Base-by-base conservation (phyloP, 2,888 invertebrate species). In the Dryobota labecula region DNA sequence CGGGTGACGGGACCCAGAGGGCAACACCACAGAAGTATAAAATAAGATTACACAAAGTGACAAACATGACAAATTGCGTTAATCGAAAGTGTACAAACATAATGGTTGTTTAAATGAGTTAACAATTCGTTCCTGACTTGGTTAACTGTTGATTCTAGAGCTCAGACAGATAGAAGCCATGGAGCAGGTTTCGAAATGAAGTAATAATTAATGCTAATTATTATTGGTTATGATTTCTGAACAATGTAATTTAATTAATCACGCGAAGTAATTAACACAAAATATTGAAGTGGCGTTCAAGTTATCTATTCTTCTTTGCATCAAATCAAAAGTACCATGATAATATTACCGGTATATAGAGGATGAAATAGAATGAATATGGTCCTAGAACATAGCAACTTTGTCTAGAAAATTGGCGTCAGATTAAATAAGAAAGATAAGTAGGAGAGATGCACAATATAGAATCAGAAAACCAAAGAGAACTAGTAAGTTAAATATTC, bases 1-100 rank as follows among this genome's bases (percentile, higher is more conserved):
- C 84, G 82, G 84, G 80, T 80, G 85, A 76, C 79, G 43, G 53
- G 71, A 70, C 64, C 56, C 77, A 53, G 41, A 77, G 72, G 85
- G 81, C 80, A 79, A 76, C 81, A 84, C 84, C 75, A 80, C 80
- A 73, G 80, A 83, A 85, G 82, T 82, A 80, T 80, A 79, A 83
- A 82, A 82, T 76, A 80, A 71, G 66, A 71, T 70, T 62, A 66
- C 36, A 65, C 47, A 51, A 75, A 73, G 33, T 53, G 53, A 56
- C 60, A 69, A 68, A 64, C 45, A 70, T 71, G 61, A 72, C 70
- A 67, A 76, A 83, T 62, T 56, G 51, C 13, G 58, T 73, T 70
- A 43, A 73, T 73, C 51, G 54, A 70, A 76, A 76, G 70, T 76
- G 68, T 65, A 58, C 47, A 73, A 80, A 84, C 33, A 83, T 20